These are phyloP conservation scores for Ochropacha duplaris DNA, from an alignment of 2,888 invertebrate species.

Conservation along the genomic window DNA sequence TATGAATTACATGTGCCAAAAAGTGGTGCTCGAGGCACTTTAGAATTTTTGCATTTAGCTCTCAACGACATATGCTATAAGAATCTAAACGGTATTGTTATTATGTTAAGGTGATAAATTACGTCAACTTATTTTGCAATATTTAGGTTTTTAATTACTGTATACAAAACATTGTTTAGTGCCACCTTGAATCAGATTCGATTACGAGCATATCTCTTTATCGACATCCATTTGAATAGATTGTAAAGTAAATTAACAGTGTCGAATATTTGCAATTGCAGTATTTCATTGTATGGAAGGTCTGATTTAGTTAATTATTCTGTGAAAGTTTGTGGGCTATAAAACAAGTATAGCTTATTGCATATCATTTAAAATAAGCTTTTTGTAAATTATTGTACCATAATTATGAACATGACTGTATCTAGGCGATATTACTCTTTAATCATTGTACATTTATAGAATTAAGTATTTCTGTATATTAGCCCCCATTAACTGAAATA, in stretches of 20 bases:
- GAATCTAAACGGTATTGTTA: conserved; percentile 2
- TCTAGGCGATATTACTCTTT: conserved; percentile 58
- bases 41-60: conserved; percentile 1
- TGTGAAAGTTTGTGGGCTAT: conserved; percentile 29
- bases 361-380: conserved; percentile 80
- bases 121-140: background rate
- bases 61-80: conserved; percentile 2
- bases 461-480: conserved; percentile 60
- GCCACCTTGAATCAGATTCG: background rate
- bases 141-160: conserved; percentile 2
- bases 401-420: conserved; percentile 72
- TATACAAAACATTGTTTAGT: background rate
- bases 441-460: conserved; percentile 48
- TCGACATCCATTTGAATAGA: background rate
- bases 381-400: conserved; percentile 81
- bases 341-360: conserved; percentile 74
- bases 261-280: background rate
- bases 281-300: background rate
- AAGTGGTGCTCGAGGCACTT: conserved; percentile 1
- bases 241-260: background rate
- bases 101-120: background rate
- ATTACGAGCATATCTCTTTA: background rate
- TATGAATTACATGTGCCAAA: conserved; percentile 2
- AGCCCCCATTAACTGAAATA: conserved; percentile 63
- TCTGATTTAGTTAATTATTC: conserved; percentile 5